phyloP scores from a whole-genome alignment of 2,113 vertebrate species.

The Eleginops maclovinus region DNA sequence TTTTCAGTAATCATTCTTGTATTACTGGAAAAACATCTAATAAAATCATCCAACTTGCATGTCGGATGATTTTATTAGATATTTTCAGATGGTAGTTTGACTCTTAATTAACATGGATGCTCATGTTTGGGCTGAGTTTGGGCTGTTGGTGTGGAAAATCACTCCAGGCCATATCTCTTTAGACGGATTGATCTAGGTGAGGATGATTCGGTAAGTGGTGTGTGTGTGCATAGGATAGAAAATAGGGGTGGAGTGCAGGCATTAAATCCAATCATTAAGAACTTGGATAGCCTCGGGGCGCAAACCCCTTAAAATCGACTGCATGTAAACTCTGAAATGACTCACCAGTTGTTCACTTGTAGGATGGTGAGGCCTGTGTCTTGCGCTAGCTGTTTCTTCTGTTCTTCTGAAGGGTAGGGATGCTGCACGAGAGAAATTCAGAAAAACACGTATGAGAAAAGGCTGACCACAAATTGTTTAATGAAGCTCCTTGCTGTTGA shows the following conservation, averaged over 20 bases:
- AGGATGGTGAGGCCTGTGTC: slow-evolving; percentile 99
- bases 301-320: slow-evolving; percentile 68
- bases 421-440: slow-evolving; percentile 85
- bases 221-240: slow-evolving; percentile 39
- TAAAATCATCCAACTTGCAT: slow-evolving; percentile 47
- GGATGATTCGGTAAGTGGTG: slow-evolving; percentile 69
- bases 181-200: slow-evolving; percentile 78
- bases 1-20: slow-evolving; percentile 54
- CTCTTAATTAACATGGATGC: slow-evolving; percentile 73
- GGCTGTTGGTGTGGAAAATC: slow-evolving; percentile 69
- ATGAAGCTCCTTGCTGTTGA: slow-evolving; percentile 47
- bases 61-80: slow-evolving; percentile 69
- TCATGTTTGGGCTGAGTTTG: slow-evolving; percentile 71
- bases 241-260: slow-evolving; percentile 55
- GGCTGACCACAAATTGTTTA: slow-evolving; percentile 50
- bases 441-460: slow-evolving; percentile 41
- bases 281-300: slow-evolving; percentile 77
- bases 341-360: slow-evolving; percentile 99
- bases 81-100: slow-evolving; percentile 63
- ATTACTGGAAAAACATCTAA: slow-evolving; percentile 42
- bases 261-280: slow-evolving; percentile 84
- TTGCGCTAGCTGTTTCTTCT: slow-evolving; percentile 99
- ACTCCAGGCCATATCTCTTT: slow-evolving; percentile 76
- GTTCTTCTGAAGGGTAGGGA: slow-evolving; percentile 99
- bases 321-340: slow-evolving; percentile 81